Base-by-base conservation (phyloP, 53 echinoderm and acorn worm genomes). In the Patiria pectinifera region DNA sequence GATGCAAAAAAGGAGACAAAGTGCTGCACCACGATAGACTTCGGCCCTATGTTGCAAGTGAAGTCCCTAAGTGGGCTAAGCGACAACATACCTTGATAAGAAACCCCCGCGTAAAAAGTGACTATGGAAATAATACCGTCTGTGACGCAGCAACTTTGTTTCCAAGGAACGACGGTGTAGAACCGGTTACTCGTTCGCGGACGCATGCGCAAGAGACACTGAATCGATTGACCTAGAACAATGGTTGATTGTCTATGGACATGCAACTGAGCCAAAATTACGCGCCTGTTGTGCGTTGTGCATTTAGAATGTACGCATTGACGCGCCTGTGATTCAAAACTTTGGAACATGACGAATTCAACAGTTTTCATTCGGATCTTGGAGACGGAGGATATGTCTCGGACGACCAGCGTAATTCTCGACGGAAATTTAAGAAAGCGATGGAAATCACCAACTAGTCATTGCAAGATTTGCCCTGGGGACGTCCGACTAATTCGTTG, bases 21-120 rank as follows among this genome's bases (percentile, higher is more conserved):
- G 69, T 93, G 35, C 24, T 95, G 0, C 93, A 93, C 71, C 88
- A 86, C 43, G 83, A 95, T 58, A 43, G 95, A 47, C 87, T 95
- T 1, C 91, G 86, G 81, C 93, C 72, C 1, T 95, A 85, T 82
- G 12, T 15, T n/a, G 80, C 85, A 59, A 71, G 77, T 60, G 74
- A 92, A 1, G 62, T 92, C 1, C 82, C 92, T 5, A 80, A 80
- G 0, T 89, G 86, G 86, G 69, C 47, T 15, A 75, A 25, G 63
- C 62, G 35, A 16, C 61, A 66, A 69, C 71, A 11, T 5, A 91
- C 21, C 16, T 26, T 47, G n/a, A 3, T 82, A 6, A 91, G 18
- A 46, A 82, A 59, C 25, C 4, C 78, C 44, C 43, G 78, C 43
- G 78, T 13, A 22, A 78, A 13, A 13, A 23, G 78, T 35, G 78